Percentiles rank a stretch among this genome's conserved stretches.
Evolutionary conservation across 2,797 vertebrate genomes (phyloP).

Genomic region (Prionace glauca): DNA sequence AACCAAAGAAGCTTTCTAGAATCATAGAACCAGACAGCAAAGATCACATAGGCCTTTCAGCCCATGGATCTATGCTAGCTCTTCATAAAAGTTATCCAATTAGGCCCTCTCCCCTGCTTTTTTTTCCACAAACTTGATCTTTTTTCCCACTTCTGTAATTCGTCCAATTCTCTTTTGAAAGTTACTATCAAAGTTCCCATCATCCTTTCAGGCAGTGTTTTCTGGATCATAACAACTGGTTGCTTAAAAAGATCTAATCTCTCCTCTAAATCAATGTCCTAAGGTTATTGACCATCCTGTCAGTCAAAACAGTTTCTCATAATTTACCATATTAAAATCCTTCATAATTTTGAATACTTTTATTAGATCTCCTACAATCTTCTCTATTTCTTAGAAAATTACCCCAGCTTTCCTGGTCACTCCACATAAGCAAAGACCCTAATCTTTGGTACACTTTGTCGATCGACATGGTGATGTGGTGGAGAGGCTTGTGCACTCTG

Average conservation of each 20-base stretch:
- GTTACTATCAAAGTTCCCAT: not conserved
- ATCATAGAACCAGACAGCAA: not conserved
- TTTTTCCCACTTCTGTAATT: not conserved
- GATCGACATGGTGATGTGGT: too few species aligned
- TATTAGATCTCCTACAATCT: not conserved
- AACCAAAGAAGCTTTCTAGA: not conserved
- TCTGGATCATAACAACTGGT: not conserved
- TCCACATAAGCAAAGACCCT: not conserved
- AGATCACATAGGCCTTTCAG: not conserved
- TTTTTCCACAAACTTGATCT: not conserved
- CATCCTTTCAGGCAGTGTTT: not conserved
- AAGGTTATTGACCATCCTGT: not conserved
- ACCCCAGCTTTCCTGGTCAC: not conserved
- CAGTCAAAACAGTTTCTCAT: not conserved
- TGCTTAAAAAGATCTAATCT: not conserved
- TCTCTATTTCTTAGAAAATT: not conserved
- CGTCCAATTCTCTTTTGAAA: not conserved
- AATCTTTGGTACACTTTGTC: not conserved
- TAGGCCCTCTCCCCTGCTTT: not conserved
- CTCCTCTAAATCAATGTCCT: not conserved
- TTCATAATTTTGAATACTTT: not conserved
- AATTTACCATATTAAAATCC: not conserved
- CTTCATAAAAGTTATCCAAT: not conserved
- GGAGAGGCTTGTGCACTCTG: not conserved
- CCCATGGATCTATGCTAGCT: not conserved